Evolutionary conservation across 2,113 vertebrate genomes (phyloP).

Genomic region (Cololabis saira): DNA sequence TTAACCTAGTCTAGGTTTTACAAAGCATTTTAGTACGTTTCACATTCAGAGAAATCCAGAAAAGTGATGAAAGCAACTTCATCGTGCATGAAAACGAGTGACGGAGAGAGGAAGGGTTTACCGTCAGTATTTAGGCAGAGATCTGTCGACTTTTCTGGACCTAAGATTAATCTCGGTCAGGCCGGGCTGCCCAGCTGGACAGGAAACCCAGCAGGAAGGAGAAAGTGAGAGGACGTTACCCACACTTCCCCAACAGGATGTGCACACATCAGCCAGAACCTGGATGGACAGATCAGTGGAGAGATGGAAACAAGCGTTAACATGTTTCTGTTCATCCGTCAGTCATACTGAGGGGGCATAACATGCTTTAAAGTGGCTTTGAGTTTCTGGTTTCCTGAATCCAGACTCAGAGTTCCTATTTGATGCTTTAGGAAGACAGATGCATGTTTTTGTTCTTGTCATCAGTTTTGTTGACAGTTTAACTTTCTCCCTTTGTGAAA

Average conservation of each 20-base stretch:
- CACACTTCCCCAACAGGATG: slow-evolving; percentile 76
- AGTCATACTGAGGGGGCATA: neutral
- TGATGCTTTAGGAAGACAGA: too few species aligned
- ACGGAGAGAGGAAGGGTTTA: too few species aligned
- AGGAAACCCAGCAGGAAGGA: slow-evolving; percentile 80
- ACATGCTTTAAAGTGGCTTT: neutral
- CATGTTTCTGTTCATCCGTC: neutral
- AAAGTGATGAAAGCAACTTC: too few species aligned
- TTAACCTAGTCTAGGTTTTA: too few species aligned
- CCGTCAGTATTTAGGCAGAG: neutral
- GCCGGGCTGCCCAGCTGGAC: slow-evolving; percentile 7
- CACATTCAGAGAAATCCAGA: too few species aligned
- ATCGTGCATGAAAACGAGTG: too few species aligned
- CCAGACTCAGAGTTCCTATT: too few species aligned
- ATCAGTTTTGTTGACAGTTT: too few species aligned
- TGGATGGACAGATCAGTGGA: slow-evolving; percentile 33
- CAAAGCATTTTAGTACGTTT: too few species aligned
- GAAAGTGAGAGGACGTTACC: slow-evolving; percentile 47
- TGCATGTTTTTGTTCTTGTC: too few species aligned
- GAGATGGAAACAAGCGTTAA: neutral
- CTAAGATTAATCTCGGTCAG: neutral
- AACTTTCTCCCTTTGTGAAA: too few species aligned
- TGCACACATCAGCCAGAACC: slow-evolving; percentile 19
- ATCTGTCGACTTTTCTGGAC: neutral
- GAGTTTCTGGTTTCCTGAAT: too few species aligned